Conservation (phyloP, 1,140 invertebrate genomes). For the Orius laevigatus region DNA sequence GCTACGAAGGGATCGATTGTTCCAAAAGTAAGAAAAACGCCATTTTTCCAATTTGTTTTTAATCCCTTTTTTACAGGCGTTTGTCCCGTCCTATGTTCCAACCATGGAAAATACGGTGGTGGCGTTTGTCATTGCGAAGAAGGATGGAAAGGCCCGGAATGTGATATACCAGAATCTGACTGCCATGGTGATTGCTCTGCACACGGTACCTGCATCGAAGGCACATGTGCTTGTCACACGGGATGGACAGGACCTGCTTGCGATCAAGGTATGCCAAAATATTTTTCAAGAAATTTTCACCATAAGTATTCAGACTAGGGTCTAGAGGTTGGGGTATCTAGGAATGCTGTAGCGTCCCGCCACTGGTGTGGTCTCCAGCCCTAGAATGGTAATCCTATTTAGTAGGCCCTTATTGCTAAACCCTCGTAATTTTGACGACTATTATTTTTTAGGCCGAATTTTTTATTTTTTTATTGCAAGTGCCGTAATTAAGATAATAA, state of each 20-base stretch:
- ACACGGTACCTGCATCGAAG: constrained; percentile 75
- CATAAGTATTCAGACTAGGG: no score
- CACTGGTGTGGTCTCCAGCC: no score
- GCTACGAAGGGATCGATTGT: constrained; percentile 80
- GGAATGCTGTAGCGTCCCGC: no score
- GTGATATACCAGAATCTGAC: constrained; percentile 78
- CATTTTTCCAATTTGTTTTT: neutral
- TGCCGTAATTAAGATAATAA: no score
- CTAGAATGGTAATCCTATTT: no score
- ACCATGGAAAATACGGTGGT: constrained; percentile 87
- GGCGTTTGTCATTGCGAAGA: constrained; percentile 92
- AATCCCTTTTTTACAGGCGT: constrained; percentile 44
- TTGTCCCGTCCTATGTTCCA: constrained; percentile 94
- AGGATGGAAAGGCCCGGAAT: constrained; percentile 93
- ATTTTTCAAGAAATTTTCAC: no score
- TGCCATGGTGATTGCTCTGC: constrained; percentile 86
- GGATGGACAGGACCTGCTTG: constrained; percentile 80
- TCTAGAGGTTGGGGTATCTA: no score
- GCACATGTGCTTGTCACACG: constrained; percentile 72
- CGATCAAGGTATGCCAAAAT: constrained; percentile 66
- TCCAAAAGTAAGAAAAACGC: constrained; percentile 61
- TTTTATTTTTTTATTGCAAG: no score
- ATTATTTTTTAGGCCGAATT: no score
- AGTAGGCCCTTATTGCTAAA: no score
- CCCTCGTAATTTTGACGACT: no score